Evolutionary conservation across 2,888 invertebrate species (phyloP), one percentile per base, ranked within the genome.

Genomic region (Trachelus iudaicus): DNA sequence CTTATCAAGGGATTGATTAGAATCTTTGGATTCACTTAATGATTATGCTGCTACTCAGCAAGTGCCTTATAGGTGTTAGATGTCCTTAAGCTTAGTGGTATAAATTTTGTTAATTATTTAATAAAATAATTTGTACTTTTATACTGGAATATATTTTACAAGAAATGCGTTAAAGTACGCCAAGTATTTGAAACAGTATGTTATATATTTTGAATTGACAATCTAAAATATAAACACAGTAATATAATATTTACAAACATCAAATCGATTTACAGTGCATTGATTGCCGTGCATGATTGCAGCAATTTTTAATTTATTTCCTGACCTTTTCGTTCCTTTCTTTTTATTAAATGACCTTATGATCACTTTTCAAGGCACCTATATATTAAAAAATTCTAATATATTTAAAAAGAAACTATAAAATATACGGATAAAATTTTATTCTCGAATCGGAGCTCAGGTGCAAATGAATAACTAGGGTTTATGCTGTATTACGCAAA

Each of bases 191-290:
- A 40, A 40, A 40, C 9, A 56, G 1, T 56, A 56, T 56, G 23
- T 56, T 56, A 56, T 56, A 56, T 56, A 56, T 56, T 56, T 56
- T 56, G 6, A 23, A 56, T 23, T 23, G 56, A 9, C 56, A 56
- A 56, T 56, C 56, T 56, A 75, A 75, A 31, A 56, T 69, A 73
- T 40, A 73, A 73, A 77, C 37, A 73, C 40, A 33, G 68, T 15
- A 75, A 78, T 78, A 74, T 69, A 69, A 56, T 78, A 81, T 81
- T 76, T 79, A 81, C 80, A 81, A 81, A 79, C 76, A 81, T 81
- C 34, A 69, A 77, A 40, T 73, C 34, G 73, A 75, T 35, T 69
- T 23, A 76, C 34, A 68, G 23, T 71, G 13, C 40, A 77, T 73
- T 40, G 40, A 40, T 40, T 40, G 15, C 40, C 15, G 40, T 40